Evolutionary conservation across 2,888 invertebrate species (phyloP).

Genomic region (Athalia circularis): DNA sequence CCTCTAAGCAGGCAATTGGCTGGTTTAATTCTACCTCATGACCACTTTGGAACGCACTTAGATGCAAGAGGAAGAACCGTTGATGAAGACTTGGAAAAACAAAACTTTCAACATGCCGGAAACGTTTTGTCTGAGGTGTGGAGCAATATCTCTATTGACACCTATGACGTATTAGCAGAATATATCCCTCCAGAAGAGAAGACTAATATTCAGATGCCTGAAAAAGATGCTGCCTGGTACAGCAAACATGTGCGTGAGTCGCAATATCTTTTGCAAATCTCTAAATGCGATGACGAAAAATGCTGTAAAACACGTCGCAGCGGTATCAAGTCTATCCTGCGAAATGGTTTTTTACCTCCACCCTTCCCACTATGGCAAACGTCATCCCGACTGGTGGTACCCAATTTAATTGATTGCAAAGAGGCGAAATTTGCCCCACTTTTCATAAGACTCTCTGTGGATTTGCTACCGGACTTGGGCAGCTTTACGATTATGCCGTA

Average conservation of each 20-base stretch:
- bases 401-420: neutral
- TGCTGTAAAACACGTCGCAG: neutral
- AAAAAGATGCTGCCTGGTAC: neutral
- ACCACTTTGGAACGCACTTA: too few relatives aligned
- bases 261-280: conserved; percentile 6
- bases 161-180: too few relatives aligned
- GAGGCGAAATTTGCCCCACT: neutral
- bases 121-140: too few relatives aligned
- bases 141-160: too few relatives aligned
- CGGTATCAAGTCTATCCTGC: neutral
- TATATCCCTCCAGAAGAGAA: too few relatives aligned
- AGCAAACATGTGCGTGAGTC: neutral
- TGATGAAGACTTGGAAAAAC: too few relatives aligned
- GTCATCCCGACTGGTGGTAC: neutral
- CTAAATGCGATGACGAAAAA: neutral
- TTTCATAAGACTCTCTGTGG: neutral
- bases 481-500: conserved; percentile 8
- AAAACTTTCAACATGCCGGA: too few relatives aligned
- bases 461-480: conserved; percentile 1
- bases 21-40: too few relatives aligned
- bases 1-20: too few relatives aligned
- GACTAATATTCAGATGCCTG: neutral
- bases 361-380: conserved; percentile 2
- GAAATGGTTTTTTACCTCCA: neutral
- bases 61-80: too few relatives aligned